Percentiles rank a stretch among this genome's conserved stretches.
phyloP scores from a whole-genome alignment of 2,888 invertebrate genomes.

The Ptychoptera albimana region DNA sequence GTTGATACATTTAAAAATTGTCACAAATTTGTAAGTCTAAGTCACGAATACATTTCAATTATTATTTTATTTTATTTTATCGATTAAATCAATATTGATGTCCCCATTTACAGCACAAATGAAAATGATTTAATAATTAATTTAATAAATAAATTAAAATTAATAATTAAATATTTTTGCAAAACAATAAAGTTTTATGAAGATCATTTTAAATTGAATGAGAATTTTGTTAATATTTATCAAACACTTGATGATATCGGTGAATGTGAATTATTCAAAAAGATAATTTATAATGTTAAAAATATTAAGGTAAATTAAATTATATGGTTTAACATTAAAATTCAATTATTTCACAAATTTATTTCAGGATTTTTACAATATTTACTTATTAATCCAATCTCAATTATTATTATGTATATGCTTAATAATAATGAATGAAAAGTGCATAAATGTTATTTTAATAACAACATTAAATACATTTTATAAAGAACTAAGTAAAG shows the following conservation, averaged over 20 bases:
- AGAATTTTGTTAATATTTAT: constrained; percentile 20
- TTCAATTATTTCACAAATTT: neutral
- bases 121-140: neutral
- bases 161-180: constrained; percentile 2
- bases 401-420: constrained; percentile 26
- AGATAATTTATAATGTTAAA: neutral
- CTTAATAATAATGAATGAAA: constrained; percentile 13
- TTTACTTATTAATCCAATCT: constrained; percentile 29
- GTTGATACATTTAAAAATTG: too few relatives aligned
- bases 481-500: too few relatives aligned
- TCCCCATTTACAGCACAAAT: neutral
- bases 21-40: too few relatives aligned
- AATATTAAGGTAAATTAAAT: neutral
- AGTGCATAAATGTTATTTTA: too few relatives aligned
- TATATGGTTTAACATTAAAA: neutral
- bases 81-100: too few relatives aligned
- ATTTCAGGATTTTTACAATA: constrained; percentile 28
- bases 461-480: too few relatives aligned
- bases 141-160: neutral
- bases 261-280: constrained; percentile 26
- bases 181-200: constrained; percentile 1
- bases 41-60: too few relatives aligned
- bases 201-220: neutral
- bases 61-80: too few relatives aligned
- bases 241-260: constrained; percentile 27